Percentiles rank a stretch among this genome's conserved stretches.
Evolutionary conservation across 2,888 invertebrate species (phyloP).

Genomic region (Anthophora plumipes): DNA sequence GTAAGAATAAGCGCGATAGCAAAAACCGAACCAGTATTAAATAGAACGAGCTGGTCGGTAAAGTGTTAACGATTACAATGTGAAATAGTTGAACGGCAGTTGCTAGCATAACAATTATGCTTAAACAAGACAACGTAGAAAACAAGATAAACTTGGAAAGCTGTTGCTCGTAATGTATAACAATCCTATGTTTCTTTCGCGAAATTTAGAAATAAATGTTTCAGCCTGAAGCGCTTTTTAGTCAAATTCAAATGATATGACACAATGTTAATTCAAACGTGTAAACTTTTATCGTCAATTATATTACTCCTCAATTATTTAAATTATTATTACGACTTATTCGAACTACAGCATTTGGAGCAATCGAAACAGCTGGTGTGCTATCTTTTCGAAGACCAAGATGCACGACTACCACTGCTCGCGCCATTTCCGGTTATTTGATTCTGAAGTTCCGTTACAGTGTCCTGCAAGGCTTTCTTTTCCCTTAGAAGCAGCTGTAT

Average conservation of each 20-base stretch:
- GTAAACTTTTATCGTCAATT: constrained; percentile 10
- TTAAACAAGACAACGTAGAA: constrained; percentile 45
- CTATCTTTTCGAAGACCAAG: constrained; percentile 88
- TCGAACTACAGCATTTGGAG: constrained; percentile 88
- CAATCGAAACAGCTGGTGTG: constrained; percentile 89
- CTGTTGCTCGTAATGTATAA: constrained; percentile 15
- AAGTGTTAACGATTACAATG: constrained; percentile 35
- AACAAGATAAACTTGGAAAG: constrained; percentile 18
- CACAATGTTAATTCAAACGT: neutral
- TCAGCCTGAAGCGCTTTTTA: neutral
- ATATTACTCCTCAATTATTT: constrained; percentile 17
- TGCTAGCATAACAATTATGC: constrained; percentile 55
- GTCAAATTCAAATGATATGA: constrained; percentile 1
- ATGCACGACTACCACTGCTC: constrained; percentile 82
- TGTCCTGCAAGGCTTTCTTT: constrained; percentile 90
- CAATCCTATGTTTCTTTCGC: neutral
- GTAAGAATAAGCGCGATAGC: too few species aligned
- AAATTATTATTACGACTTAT: constrained; percentile 82
- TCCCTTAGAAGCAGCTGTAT: constrained; percentile 90
- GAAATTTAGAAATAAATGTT: constrained; percentile 29
- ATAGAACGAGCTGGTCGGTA: too few species aligned
- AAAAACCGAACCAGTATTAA: too few species aligned
- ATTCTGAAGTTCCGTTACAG: constrained; percentile 89
- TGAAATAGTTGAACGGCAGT: constrained; percentile 68
- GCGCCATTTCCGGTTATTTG: constrained; percentile 82